Base-by-base conservation (phyloP, 2,113 vertebrate genomes). In the Salvelinus alpinus region DNA sequence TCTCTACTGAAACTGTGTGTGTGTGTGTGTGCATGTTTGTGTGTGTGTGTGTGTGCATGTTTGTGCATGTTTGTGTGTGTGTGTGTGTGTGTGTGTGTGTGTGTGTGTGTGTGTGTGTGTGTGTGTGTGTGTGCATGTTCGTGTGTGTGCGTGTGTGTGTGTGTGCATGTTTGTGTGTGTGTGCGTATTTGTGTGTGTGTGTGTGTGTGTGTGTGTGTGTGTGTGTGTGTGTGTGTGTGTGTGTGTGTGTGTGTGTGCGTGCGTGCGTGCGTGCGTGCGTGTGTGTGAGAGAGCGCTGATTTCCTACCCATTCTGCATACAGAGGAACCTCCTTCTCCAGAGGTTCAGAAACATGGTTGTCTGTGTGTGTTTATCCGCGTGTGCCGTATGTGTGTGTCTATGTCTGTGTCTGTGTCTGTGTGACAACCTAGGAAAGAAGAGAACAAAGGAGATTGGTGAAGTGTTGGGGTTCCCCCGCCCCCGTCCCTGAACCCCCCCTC, bases 261-360 rank as follows among this genome's bases (percentile, higher is more conserved):
- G 16, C 3, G 70, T 31, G 29, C 1, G 25, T 1, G 29, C 38
- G 25, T n/a, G 34, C 38, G 27, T 76, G 74, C 59, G 75, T 78
- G 80, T 83, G 20, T 48, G 27, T 71, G 31, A 3, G 64, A 44
- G 38, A 44, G 14, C 3, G 8, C 25, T 73, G 54, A 13, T 78
- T 65, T 59, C 72, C 84, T 62, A 65, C 81, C 84, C 76, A 82
- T 71, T 4, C 47, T 31, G 0, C 31, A 72, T 59, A 5, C 20
- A 81, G 64, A 79, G 77, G 65, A n/a, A 87, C 83, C 77, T 85
- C 83, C 75, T 76, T 59, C 76, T 84, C 75, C 74, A 71, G 72
- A 77, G 77, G 75, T 80, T 73, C 70, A 72, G 25, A 59, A 2
- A 59, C 57, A 29, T 82, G 77, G 80, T 22, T 72, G 25, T 51